Conservation (phyloP, 2,888 invertebrate species). For the Drosophila acutilabella region DNA sequence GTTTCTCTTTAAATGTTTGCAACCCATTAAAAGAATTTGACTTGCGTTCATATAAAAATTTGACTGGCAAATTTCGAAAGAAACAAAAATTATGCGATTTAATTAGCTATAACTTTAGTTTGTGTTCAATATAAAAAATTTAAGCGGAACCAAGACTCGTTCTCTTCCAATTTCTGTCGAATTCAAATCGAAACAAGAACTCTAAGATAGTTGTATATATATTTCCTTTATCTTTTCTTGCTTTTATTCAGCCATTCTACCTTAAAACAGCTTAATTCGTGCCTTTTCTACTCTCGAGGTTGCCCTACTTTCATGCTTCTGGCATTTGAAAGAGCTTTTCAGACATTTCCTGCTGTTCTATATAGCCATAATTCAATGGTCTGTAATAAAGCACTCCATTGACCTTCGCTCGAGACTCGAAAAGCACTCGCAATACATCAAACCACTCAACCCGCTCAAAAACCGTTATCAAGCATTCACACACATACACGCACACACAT, state of each 20-base stretch:
- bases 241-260: background rate
- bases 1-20: background rate
- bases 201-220: background rate
- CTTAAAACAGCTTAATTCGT: background rate
- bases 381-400: conserved; percentile 39
- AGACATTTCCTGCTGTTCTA: conserved; percentile 28
- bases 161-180: background rate
- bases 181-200: background rate
- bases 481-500: background rate
- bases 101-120: background rate
- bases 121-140: background rate
- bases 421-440: conserved; percentile 41
- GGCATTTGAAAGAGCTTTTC: conserved; percentile 11
- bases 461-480: conserved; percentile 53
- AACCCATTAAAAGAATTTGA: background rate
- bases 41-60: background rate
- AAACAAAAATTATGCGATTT: background rate
- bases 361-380: conserved; percentile 28
- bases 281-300: background rate
- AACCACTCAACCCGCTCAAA: conserved; percentile 40
- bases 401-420: conserved; percentile 48
- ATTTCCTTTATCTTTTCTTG: no score
- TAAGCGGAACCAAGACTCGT: conserved; percentile 2
- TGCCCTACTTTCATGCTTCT: conserved; percentile 5
- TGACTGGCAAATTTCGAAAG: background rate